Evolutionary conservation across 30 jellyfish, hydroid and myxozoan species (phyloP), one percentile per base, ranked within the genome.

Genomic region (Hydractinia symbiolongicarpus): DNA sequence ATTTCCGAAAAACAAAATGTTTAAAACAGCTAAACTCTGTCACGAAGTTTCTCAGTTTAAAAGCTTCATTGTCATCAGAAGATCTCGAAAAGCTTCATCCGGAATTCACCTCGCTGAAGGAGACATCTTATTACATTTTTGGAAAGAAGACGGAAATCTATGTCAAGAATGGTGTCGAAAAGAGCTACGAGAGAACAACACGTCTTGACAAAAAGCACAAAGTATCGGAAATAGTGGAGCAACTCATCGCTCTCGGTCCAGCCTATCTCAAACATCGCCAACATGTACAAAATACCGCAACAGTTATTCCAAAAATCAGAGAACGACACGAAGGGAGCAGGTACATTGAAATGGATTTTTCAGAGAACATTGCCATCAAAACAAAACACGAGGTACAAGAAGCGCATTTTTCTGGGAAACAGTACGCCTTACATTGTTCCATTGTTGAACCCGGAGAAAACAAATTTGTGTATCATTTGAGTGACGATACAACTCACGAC

Each of bases 281-380:
- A n/a, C n/a, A n/a, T n/a, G n/a, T n/a, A n/a, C n/a, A n/a, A n/a
- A n/a, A n/a, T n/a, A n/a, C n/a, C n/a, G n/a, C n/a, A n/a, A n/a
- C n/a, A n/a, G n/a, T n/a, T n/a, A n/a, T n/a, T n/a, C n/a, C n/a
- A n/a, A n/a, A n/a, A n/a, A n/a, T n/a, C n/a, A n/a, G n/a, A n/a
- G n/a, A n/a, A n/a, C n/a, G n/a, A n/a, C n/a, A n/a, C n/a, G n/a
- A n/a, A n/a, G n/a, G n/a, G n/a, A n/a, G n/a, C n/a, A n/a, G n/a
- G 55, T 75, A 75, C 21, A 75, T 75, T 19, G 83, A 50, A 64
- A 13, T 75, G 79, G 83, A 75, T 72, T 75, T 75, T 53, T 75
- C 80, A n/a, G 51, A 75, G 51, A 57, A 57, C 68, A 57, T 57
- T 9, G 68, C 68, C 11, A 9, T 57, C 9, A 57, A 9, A 57